Conservation (phyloP, 1,140 invertebrate genomes). For the Latrodectus geometricus region DNA sequence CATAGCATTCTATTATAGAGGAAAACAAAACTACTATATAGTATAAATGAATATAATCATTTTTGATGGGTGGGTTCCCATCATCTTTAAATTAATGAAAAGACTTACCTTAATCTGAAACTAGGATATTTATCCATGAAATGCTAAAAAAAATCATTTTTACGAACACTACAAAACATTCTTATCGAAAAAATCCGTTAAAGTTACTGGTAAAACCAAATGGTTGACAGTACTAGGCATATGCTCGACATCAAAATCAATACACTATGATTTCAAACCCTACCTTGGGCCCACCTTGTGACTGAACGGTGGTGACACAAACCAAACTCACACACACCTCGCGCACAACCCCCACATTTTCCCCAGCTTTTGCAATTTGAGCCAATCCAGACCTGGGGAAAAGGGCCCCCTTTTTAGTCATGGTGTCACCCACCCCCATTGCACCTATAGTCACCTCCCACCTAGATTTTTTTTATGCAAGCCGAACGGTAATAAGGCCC, state of each 20-base stretch:
- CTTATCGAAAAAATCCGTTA: no score
- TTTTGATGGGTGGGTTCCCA: no score
- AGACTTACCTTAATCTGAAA: no score
- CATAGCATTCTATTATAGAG: no score
- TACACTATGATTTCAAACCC: background rate
- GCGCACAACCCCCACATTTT: background rate
- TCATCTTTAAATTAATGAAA: no score
- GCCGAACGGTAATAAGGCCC: slow-evolving; percentile 10
- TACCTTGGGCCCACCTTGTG: background rate
- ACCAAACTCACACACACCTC: slow-evolving; percentile 20
- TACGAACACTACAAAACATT: no score
- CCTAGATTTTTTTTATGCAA: background rate
- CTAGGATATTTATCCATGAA: no score
- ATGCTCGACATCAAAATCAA: background rate
- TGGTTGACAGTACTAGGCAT: background rate
- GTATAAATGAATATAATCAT: no score
- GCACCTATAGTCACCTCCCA: slow-evolving; percentile 22
- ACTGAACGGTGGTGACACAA: slow-evolving; percentile 19
- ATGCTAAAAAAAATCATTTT: no score
- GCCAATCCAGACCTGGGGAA: slow-evolving; percentile 20
- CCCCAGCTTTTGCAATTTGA: slow-evolving; percentile 12
- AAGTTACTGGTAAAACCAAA: background rate
- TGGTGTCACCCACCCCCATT: background rate
- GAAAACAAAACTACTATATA: no score
- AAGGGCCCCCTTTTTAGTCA: background rate